phyloP scores from a whole-genome alignment of 2,113 vertebrate genomes.

The Morone chrysops region DNA sequence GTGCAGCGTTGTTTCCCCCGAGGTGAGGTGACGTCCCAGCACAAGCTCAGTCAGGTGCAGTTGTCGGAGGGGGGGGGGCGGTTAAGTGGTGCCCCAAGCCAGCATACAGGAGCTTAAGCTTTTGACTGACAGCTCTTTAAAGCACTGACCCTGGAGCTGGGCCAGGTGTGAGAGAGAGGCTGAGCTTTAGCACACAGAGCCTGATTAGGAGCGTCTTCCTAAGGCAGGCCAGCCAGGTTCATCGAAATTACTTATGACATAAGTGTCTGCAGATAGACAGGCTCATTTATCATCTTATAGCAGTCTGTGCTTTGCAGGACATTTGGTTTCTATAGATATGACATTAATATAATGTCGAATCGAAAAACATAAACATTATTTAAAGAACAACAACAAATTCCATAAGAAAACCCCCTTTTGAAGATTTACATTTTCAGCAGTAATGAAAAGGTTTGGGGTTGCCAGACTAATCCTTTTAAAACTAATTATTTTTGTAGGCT shows the following conservation, averaged over 20 bases:
- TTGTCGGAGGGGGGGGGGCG: conserved; percentile 29
- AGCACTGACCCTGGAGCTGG: conserved; percentile 64
- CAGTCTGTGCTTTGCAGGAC: not conserved
- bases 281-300: conserved; percentile 41
- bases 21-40: conserved; percentile 49
- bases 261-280: conserved; percentile 37
- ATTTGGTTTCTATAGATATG: conserved; percentile 1
- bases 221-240: conserved; percentile 20
- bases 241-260: conserved; percentile 35
- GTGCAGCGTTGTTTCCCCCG: conserved; percentile 46
- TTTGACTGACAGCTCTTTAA: conserved; percentile 79
- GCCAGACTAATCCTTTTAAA: not conserved
- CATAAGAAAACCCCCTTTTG: not conserved
- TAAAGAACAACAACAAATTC: not conserved
- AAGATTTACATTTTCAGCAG: not conserved
- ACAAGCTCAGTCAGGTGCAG: conserved; percentile 67
- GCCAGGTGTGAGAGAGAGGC: conserved; percentile 75
- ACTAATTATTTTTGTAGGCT: not conserved
- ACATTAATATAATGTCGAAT: too few species aligned
- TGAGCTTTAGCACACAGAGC: conserved; percentile 25
- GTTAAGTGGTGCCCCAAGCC: conserved; percentile 74
- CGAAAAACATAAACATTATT: not conserved
- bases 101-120: conserved; percentile 66
- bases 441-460: not conserved
- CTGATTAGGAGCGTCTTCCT: conserved; percentile 49